Conservation (phyloP, 2,113 vertebrate species). For the Dolichallabes microphthalmus region DNA sequence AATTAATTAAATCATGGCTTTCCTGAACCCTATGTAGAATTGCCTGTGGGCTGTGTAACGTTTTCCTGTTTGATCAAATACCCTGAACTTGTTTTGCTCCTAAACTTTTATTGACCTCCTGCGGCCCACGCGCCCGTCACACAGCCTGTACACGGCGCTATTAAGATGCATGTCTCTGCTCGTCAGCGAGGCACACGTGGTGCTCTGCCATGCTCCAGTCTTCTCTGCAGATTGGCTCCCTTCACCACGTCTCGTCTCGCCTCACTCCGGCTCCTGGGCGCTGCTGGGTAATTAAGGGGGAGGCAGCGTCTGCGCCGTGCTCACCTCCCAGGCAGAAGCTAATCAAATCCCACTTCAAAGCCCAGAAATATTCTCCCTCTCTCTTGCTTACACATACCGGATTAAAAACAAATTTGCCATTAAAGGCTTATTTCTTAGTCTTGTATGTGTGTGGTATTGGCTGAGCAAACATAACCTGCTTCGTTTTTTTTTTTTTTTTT, state of each 20-base stretch:
- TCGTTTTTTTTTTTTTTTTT: not conserved
- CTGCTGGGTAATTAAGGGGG: slow-evolving; percentile 54
- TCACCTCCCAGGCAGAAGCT: slow-evolving; percentile 61
- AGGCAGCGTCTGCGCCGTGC: slow-evolving; percentile 50
- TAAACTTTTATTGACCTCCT: slow-evolving; percentile 41
- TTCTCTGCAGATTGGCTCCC: slow-evolving; percentile 11
- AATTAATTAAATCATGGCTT: not conserved
- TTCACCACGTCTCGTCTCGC: slow-evolving; percentile 3
- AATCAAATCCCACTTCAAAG: slow-evolving; percentile 74
- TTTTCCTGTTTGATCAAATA: not conserved
- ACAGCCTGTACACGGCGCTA: not conserved
- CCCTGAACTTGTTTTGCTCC: slow-evolving; percentile 6
- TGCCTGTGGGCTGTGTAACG: not conserved
- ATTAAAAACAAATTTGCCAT: slow-evolving; percentile 35
- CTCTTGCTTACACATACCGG: slow-evolving; percentile 20
- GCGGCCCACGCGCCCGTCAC: slow-evolving; percentile 7
- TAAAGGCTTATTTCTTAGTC: slow-evolving; percentile 10
- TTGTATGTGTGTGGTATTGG: not conserved
- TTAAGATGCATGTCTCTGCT: slow-evolving; percentile 38
- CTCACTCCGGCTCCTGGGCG: slow-evolving; percentile 38
- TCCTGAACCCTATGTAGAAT: not conserved
- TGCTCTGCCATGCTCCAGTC: slow-evolving; percentile 21
- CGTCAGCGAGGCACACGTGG: slow-evolving; percentile 12
- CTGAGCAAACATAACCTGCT: not conserved
- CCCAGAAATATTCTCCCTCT: slow-evolving; percentile 53